These are phyloP conservation scores for Coendou prehensilis DNA, from an alignment of 2,797 vertebrate species.

Conservation along the genomic window DNA sequence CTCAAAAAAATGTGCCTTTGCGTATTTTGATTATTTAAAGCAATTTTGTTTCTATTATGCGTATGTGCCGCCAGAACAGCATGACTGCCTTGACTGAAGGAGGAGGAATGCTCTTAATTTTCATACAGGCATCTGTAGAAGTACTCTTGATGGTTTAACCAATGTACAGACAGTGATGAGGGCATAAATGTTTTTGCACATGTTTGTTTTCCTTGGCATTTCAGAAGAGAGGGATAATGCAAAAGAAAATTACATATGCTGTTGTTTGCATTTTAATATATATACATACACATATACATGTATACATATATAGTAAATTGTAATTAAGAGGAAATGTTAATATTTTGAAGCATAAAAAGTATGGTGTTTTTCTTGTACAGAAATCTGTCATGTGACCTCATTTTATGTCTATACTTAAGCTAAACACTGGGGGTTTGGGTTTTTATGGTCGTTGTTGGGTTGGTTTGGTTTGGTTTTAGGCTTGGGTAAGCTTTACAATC, in stretches of 20 bases:
- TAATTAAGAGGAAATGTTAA: conserved; percentile 65
- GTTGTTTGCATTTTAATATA: conserved; percentile 50
- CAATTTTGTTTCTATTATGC: conserved; percentile 88
- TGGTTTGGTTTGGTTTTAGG: not conserved
- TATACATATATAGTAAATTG: not conserved
- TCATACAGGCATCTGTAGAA: conserved; percentile 83
- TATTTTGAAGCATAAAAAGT: conserved; percentile 60
- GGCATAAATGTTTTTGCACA: conserved; percentile 48
- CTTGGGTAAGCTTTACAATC: conserved; percentile 16
- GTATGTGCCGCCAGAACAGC: conserved; percentile 85
- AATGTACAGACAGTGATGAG: conserved; percentile 72
- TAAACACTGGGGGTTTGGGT: not conserved
- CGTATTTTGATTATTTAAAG: conserved; percentile 91
- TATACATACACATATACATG: not conserved
- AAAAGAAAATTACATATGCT: conserved; percentile 53
- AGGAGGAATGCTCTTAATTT: conserved; percentile 87
- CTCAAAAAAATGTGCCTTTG: conserved; percentile 88
- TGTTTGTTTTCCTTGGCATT: conserved; percentile 60
- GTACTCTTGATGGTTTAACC: conserved; percentile 84
- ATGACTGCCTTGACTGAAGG: conserved; percentile 86
- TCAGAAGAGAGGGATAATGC: conserved; percentile 57
- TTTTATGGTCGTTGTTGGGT: not conserved
- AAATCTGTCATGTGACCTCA: conserved; percentile 51
- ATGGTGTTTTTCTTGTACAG: not conserved
- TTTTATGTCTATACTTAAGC: conserved; percentile 56